These are phyloP conservation scores for Cliona cf. orientalis DNA, from an alignment of 37 sponge, comb jelly and placozoan genomes.

Conservation along the genomic window DNA sequence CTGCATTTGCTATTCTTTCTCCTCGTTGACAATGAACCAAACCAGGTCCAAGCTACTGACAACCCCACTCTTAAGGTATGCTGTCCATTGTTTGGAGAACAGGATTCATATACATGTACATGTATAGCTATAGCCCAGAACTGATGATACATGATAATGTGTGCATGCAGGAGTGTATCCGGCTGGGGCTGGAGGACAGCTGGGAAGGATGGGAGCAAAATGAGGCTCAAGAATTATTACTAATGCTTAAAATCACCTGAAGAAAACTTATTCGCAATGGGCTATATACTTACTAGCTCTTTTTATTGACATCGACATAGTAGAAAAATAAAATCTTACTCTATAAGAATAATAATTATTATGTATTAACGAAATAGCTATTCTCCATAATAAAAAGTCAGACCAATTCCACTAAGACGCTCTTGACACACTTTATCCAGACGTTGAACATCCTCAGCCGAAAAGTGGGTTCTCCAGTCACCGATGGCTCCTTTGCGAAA, in stretches of 20 bases:
- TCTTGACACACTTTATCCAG: too few species aligned
- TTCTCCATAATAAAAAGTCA: too few species aligned
- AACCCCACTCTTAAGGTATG: constrained; percentile 27
- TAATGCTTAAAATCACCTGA: constrained; percentile 2
- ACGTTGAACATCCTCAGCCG: too few species aligned
- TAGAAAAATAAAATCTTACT: too few species aligned
- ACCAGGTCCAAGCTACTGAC: constrained; percentile 16
- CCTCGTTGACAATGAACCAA: constrained; percentile 17
- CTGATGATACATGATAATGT: background rate
- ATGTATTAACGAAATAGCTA: too few species aligned
- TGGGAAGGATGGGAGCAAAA: constrained; percentile 57
- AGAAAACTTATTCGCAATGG: too few species aligned
- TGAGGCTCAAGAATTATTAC: constrained; percentile 28
- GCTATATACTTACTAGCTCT: too few species aligned
- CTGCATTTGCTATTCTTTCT: constrained; percentile 43
- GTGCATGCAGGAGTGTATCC: constrained; percentile 8
- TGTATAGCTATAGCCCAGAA: background rate
- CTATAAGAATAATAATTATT: too few species aligned
- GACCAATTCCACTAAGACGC: too few species aligned
- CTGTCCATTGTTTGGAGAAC: background rate
- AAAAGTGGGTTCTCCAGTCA: too few species aligned
- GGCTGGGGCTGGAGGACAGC: constrained; percentile 12
- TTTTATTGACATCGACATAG: too few species aligned
- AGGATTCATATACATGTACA: background rate
- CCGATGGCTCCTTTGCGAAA: too few species aligned